Percentiles rank a stretch among this genome's conserved stretches.
phyloP scores from a whole-genome alignment of 2,113 vertebrate species.

The Gambusia affinis region DNA sequence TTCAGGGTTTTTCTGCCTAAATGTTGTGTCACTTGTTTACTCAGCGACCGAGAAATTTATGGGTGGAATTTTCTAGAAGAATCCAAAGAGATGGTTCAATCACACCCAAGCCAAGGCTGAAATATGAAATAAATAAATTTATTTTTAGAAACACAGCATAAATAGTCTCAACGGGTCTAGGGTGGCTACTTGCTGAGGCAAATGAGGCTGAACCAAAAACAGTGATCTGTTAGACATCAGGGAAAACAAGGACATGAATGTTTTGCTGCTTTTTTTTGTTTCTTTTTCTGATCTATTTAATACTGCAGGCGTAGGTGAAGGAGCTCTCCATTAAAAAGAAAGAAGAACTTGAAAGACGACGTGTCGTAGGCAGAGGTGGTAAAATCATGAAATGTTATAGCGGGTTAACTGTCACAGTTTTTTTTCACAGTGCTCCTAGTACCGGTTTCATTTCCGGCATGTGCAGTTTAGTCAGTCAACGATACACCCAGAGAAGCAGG shows the following conservation, averaged over 20 bases:
- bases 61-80: neutral
- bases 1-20: slow-evolving; percentile 31
- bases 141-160: neutral
- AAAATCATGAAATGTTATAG: slow-evolving; percentile 16
- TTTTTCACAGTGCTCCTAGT: slow-evolving; percentile 11
- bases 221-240: neutral
- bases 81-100: slow-evolving; percentile 4
- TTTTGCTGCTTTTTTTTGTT: neutral
- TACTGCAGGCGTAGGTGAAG: neutral
- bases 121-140: slow-evolving; percentile 11
- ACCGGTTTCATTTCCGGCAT: slow-evolving; percentile 54
- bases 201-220: neutral
- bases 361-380: neutral
- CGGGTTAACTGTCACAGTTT: slow-evolving; percentile 1
- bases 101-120: neutral
- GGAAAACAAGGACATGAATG: neutral
- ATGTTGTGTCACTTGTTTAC: neutral
- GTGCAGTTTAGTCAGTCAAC: neutral
- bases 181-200: neutral
- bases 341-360: neutral
- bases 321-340: neutral
- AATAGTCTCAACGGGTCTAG: neutral
- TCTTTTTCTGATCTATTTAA: neutral
- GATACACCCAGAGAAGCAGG: neutral
- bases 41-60: neutral